Evolutionary conservation across 1,140 invertebrate species (phyloP).

Genomic region (Proales similis): DNA sequence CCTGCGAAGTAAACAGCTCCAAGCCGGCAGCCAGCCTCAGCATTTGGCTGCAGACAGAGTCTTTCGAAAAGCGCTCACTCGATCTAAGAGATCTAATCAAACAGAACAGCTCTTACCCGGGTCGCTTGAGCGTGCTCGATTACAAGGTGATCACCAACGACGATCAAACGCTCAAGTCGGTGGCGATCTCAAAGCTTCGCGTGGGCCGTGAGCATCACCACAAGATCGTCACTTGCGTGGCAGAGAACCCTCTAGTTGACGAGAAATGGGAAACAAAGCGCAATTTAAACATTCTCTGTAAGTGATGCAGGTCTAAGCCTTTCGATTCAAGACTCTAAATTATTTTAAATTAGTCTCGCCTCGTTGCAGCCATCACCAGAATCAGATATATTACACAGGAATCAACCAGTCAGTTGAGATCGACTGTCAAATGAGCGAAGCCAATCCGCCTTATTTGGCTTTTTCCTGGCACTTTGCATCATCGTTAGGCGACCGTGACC

Average conservation of each 20-base stretch:
- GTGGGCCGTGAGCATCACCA: conserved; percentile 5
- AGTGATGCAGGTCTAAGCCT: background rate
- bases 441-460: conserved; percentile 23
- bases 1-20: conserved; percentile 16
- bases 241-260: conserved; percentile 14
- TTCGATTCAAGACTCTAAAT: background rate
- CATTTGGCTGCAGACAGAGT: conserved; percentile 15
- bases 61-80: no score
- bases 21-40: conserved; percentile 28
- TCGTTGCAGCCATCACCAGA: conserved; percentile 14
- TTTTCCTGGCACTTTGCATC: conserved; percentile 32
- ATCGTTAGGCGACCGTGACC: conserved; percentile 5
- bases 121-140: background rate
- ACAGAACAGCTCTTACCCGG: no score
- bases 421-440: conserved; percentile 34
- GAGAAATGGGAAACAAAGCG: conserved; percentile 25
- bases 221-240: conserved; percentile 9
- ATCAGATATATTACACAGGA: conserved; percentile 11
- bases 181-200: background rate
- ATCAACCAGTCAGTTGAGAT: conserved; percentile 31
- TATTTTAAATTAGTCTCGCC: conserved; percentile 1
- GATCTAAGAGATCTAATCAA: no score
- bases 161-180: conserved; percentile 17
- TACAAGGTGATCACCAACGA: background rate
- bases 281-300: conserved; percentile 30